Conservation (phyloP, 2,797 vertebrate genomes). For the Apogon hyalosoma region DNA sequence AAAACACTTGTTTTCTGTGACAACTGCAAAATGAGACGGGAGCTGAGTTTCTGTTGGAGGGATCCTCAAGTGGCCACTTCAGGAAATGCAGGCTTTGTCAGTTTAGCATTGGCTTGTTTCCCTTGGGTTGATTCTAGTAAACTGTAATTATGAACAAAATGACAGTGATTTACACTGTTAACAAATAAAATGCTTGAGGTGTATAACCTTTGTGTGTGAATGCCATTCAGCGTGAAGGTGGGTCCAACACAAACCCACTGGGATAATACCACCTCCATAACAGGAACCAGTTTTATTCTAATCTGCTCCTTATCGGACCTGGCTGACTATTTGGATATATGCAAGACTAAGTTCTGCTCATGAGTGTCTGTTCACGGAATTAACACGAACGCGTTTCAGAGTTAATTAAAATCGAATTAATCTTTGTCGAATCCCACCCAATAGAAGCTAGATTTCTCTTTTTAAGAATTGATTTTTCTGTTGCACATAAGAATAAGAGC, state of each 20-base stretch:
- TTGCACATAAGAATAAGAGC: background rate
- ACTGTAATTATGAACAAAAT: background rate
- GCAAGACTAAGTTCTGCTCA: conserved; percentile 45
- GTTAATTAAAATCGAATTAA: conserved; percentile 61
- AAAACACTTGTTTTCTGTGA: too few species aligned
- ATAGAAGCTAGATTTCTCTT: conserved; percentile 3
- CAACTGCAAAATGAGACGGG: too few species aligned
- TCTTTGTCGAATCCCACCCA: conserved; percentile 1
- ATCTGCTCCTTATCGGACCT: conserved; percentile 52
- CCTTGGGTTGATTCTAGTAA: too few species aligned
- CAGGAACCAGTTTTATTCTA: conserved; percentile 51
- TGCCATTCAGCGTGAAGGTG: background rate
- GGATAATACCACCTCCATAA: conserved; percentile 51
- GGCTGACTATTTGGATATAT: conserved; percentile 34
- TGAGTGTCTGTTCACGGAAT: conserved; percentile 50
- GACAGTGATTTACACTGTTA: conserved; percentile 18
- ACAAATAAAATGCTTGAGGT: conserved; percentile 9
- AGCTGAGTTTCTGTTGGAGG: too few species aligned
- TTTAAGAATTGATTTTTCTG: background rate
- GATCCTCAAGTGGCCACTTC: too few species aligned
- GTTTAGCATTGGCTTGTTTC: too few species aligned
- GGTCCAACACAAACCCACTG: conserved; percentile 27
- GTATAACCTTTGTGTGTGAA: conserved; percentile 19
- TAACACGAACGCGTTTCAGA: conserved; percentile 56
- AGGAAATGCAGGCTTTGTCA: too few species aligned